A percentile compares a stretch with the other conserved stretches of the same genome.
Conservation (phyloP, 2,888 invertebrate species). For the Pachymerium ferrugineum region DNA sequence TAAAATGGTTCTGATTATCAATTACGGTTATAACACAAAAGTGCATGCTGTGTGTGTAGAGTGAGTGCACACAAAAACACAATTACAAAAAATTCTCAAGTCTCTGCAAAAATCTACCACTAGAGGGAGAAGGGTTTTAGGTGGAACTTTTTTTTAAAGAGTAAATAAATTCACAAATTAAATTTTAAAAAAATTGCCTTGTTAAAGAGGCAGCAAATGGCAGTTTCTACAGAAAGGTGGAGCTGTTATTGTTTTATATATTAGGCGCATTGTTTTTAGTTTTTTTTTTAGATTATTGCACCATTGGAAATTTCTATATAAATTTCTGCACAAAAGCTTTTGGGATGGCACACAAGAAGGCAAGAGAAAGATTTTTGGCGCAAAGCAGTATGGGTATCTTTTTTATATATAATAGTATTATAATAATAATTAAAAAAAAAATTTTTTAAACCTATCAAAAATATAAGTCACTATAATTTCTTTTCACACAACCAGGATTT, state of each 20-base stretch:
- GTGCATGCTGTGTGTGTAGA: no score
- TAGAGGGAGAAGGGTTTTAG: neutral
- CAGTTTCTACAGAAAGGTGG: no score
- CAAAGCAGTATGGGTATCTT: no score
- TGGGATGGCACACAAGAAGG: constrained; percentile 15
- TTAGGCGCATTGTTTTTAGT: neutral
- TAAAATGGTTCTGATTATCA: neutral
- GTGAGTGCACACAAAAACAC: constrained; percentile 21
- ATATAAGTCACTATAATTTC: constrained; percentile 6
- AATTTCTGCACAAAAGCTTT: neutral
- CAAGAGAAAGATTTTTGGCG: no score
- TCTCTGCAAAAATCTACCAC: no score
- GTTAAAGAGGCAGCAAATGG: no score
- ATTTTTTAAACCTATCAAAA: neutral
- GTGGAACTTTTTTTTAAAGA: neutral
- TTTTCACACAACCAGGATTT: constrained; percentile 8
- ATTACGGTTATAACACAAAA: constrained; percentile 1
- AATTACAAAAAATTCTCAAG: no score
- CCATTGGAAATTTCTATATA: neutral
- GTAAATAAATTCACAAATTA: constrained; percentile 14
- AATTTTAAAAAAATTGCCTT: neutral
- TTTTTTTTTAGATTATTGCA: no score
- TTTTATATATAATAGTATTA: no score
- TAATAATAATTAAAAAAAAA: neutral
- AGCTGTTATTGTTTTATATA: no score